Base-by-base conservation (phyloP, 2,888 invertebrate species). In the Pterostichus niger region DNA sequence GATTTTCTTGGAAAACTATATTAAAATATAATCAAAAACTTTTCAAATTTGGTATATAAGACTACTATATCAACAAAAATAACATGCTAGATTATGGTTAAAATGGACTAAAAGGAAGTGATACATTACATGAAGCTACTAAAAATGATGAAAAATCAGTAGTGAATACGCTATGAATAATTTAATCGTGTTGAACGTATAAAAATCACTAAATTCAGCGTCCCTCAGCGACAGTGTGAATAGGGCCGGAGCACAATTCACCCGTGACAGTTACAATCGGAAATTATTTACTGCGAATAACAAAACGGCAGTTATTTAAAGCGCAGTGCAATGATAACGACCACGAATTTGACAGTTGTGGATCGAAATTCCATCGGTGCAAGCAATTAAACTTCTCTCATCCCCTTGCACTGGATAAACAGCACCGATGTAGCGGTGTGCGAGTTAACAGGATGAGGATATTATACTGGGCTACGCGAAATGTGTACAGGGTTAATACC, bases 261-360 rank as follows among this genome's bases (percentile, higher is more conserved):
- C 33, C 49, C 73, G 75, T 82, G 82, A 82, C 82, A 82, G 82
- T 33, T 82, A 75, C 77, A 61, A 82, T 82, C 75, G 71, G 71
- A 82, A 82, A 82, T 82, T 82, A 82, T 82, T 82, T 82, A 82
- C 82, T 59, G 82, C 75, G 75, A 73, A 59, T 82, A 82, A 82
- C 82, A 82, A 82, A 82, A 82, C 82, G 82, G 82, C 59, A 82
- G 82, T 82, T 82, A 82, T 82, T 82, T 75, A 61, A 75, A 59
- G 75, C 82, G 59, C 61, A 81, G 15, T 82, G 82, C 82, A 77
- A 73, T 75, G 82, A 82, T 82, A 82, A 82, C 82, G 75, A 31
- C 49, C 75, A 44, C 75, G 75, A 75, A 82, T 82, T 82, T 82
- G 82, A 82, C 82, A 82, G 82, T 61, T 82, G 73, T 13, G 73